Percentiles rank a stretch among this genome's conserved stretches.
Conservation (phyloP, 2,888 invertebrate genomes). For the Habrosyne pyritoides region DNA sequence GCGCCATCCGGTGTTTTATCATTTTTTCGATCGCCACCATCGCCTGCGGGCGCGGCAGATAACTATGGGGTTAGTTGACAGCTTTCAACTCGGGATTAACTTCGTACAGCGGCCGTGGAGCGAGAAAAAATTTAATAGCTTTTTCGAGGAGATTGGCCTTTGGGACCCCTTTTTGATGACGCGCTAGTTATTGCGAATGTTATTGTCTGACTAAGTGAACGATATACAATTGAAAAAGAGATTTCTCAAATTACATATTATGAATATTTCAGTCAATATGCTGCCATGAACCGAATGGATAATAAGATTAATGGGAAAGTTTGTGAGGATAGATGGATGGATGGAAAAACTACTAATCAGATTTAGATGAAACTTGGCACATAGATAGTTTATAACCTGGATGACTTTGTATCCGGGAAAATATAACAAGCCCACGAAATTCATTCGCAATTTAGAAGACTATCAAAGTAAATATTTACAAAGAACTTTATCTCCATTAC, state of each 20-base stretch:
- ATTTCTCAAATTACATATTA: too few species aligned
- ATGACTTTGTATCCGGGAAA: too few species aligned
- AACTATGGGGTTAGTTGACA: slow-evolving; percentile 66
- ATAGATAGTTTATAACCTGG: too few species aligned
- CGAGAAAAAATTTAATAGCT: slow-evolving; percentile 69
- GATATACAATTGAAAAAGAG: too few species aligned
- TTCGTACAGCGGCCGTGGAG: slow-evolving; percentile 50
- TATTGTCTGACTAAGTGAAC: neutral
- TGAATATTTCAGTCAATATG: too few species aligned
- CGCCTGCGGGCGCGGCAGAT: slow-evolving; percentile 42
- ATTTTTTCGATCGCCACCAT: slow-evolving; percentile 61
- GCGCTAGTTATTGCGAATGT: slow-evolving; percentile 32
- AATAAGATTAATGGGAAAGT: too few species aligned
- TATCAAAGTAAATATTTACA: neutral
- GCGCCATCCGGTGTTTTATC: slow-evolving; percentile 59
- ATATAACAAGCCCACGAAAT: neutral
- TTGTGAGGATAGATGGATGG: too few species aligned
- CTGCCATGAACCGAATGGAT: too few species aligned
- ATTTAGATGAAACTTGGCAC: too few species aligned
- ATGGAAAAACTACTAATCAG: too few species aligned
- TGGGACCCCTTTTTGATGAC: slow-evolving; percentile 40
- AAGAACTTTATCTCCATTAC: slow-evolving; percentile 3
- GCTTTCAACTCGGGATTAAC: slow-evolving; percentile 74
- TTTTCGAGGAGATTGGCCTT: slow-evolving; percentile 50
- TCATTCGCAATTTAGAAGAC: neutral